A percentile compares a stretch with the other conserved stretches of the same genome.
Conservation (phyloP, 2,888 invertebrate genomes). For the Acanthosoma haemorrhoidale region DNA sequence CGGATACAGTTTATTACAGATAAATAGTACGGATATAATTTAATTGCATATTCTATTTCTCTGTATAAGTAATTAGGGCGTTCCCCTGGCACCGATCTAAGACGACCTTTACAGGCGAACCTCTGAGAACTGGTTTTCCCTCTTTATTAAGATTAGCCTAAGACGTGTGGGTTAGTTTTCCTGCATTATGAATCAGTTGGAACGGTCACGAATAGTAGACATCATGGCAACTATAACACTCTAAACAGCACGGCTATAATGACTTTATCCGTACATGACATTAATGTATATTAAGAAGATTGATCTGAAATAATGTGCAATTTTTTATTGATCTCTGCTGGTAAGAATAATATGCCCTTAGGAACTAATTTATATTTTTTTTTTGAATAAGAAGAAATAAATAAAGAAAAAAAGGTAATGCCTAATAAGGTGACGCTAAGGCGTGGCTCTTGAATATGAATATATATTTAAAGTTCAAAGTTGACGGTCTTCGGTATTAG, state of each 20-base stretch:
- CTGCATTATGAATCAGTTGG: constrained; percentile 5
- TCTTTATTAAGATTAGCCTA: constrained; percentile 2
- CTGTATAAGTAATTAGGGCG: no score
- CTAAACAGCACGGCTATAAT: no score
- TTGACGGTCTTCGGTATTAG: not conserved
- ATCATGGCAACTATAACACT: not conserved
- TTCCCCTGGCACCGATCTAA: not conserved
- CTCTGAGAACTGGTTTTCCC: constrained; percentile 4
- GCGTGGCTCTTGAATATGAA: not conserved
- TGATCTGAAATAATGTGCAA: not conserved
- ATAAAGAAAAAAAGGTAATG: not conserved
- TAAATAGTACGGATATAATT: no score
- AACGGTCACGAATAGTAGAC: not conserved
- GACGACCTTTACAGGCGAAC: not conserved
- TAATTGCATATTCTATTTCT: no score
- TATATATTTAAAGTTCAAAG: not conserved
- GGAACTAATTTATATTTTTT: not conserved
- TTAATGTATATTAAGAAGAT: not conserved
- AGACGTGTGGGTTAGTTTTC: not conserved
- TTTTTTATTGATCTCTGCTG: not conserved
- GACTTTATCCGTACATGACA: not conserved
- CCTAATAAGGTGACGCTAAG: not conserved
- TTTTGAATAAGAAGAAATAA: not conserved
- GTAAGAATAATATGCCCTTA: not conserved
- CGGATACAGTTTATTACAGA: constrained; percentile 13